Evolutionary conservation across 2,888 invertebrate genomes (phyloP), one percentile per base, ranked within the genome.

Genomic region (Linyphia triangularis): DNA sequence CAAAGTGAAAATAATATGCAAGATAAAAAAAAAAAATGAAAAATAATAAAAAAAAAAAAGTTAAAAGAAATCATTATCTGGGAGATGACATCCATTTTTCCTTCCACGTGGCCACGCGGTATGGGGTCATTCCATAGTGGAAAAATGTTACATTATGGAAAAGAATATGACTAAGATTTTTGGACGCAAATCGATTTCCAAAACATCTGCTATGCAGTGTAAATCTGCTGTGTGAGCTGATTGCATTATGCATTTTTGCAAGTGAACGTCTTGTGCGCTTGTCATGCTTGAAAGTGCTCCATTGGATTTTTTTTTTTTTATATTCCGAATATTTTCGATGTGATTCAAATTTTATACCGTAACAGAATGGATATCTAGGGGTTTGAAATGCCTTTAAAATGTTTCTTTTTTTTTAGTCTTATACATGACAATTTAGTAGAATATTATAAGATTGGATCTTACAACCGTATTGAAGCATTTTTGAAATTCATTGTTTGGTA

Each of bases 171-270:
- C 86, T 16, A 43, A 26, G 81, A 73, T 78, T 65, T 77, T 73
- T 59, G 43, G 65, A 65, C 79, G 72, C 65, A 79, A 85, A 85
- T 85, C 81, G 86, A 63, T 86, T 81, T 81, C 67, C 26, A 69
- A 75, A 86, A 86, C 86, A 86, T 81, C 86, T 86, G 86, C 86
- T 81, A 40, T 73, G 57, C 81, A 67, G 43, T 79, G 72, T 73
- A 81, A 85, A 86, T 51, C 16, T 51, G 51, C 51, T 9, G 69
- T 81, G 73, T 33, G 73, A 75, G 65, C 37, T 73, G 86, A 86
- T 86, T 86, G 67, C 86, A 75, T 67, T 40, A 72, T 72, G 82
- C 72, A 82, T 82, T 82, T 82, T 61, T 72, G 30, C 57, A 65
- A 43, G 40, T 40, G 61, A n/a, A 22, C 13, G 59, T 22, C 61